Percentiles rank a stretch among this genome's conserved stretches.
phyloP scores from a whole-genome alignment of 2,797 vertebrate genomes.

The Tachyglossus aculeatus region DNA sequence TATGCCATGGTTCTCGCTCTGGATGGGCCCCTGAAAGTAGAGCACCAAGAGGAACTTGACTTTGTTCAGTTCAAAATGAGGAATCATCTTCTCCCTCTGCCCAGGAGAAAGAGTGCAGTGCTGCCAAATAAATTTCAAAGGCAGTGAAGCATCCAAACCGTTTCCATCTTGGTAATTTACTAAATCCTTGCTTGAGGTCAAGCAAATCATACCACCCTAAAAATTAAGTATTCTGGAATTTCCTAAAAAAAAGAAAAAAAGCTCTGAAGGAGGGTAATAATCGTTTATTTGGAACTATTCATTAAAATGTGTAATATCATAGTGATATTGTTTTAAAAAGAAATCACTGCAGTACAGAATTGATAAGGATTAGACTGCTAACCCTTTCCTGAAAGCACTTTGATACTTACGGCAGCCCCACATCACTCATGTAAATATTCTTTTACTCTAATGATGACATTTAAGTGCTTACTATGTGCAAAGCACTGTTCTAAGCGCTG shows the following conservation, averaged over 20 bases:
- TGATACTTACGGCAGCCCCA: too few species aligned
- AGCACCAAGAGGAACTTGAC: background rate
- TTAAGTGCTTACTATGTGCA: too few species aligned
- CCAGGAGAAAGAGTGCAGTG: too few species aligned
- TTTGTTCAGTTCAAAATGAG: background rate
- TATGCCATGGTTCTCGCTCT: conserved; percentile 95
- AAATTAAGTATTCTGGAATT: conserved; percentile 41
- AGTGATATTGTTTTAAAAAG: background rate
- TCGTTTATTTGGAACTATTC: background rate
- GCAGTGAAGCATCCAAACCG: background rate
- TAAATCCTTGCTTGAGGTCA: conserved; percentile 45
- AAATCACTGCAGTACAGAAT: background rate
- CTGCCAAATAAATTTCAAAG: background rate
- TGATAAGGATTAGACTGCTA: background rate
- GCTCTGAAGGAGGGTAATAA: background rate
- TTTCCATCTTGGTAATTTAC: too few species aligned
- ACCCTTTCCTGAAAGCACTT: too few species aligned
- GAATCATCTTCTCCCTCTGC: too few species aligned
- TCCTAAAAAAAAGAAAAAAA: conserved; percentile 13
- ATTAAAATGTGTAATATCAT: background rate
- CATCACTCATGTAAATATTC: too few species aligned
- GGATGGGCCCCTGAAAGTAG: conserved; percentile 81
- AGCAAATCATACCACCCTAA: conserved; percentile 45
- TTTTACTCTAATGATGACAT: too few species aligned
- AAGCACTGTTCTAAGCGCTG: too few species aligned